phyloP scores from a whole-genome alignment of 2,888 invertebrate genomes.

The Cataglyphis livida region DNA sequence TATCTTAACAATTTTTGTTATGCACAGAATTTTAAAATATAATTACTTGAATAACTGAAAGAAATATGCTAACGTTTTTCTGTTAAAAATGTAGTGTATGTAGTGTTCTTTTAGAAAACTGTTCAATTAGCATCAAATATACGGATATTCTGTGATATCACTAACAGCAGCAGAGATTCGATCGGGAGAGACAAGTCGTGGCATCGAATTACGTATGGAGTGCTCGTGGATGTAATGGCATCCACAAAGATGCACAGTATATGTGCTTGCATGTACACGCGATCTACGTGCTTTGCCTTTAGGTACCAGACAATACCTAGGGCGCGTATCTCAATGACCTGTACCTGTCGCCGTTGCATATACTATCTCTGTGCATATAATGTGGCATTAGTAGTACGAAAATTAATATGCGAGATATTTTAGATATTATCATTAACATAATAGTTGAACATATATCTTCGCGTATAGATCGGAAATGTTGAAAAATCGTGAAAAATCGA shows the following conservation, averaged over 20 bases:
- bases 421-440: slow-evolving; percentile 3
- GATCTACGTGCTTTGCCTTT: slow-evolving; percentile 59
- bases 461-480: not conserved
- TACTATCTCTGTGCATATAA: not conserved
- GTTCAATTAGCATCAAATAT: slow-evolving; percentile 25
- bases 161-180: slow-evolving; percentile 57
- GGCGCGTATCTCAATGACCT: slow-evolving; percentile 61
- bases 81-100: not conserved
- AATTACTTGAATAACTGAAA: not conserved
- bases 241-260: slow-evolving; percentile 53
- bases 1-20: not conserved
- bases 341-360: slow-evolving; percentile 58
- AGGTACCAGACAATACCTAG: slow-evolving; percentile 59
- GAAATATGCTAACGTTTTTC: not conserved
- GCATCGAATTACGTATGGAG: slow-evolving; percentile 57
- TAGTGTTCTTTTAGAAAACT: not conserved
- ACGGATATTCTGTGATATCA: slow-evolving; percentile 46
- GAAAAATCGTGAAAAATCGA: not conserved
- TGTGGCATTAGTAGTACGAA: slow-evolving; percentile 34
- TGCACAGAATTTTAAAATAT: not conserved
- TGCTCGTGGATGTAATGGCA: slow-evolving; percentile 31
- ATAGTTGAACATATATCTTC: not conserved
- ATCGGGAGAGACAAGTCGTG: slow-evolving; percentile 44
- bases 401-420: slow-evolving; percentile 24
- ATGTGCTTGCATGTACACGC: slow-evolving; percentile 19